Evolutionary conservation across 2,797 vertebrate genomes (phyloP), one percentile per base, ranked within the genome.

Genomic region (Morelia viridis): DNA sequence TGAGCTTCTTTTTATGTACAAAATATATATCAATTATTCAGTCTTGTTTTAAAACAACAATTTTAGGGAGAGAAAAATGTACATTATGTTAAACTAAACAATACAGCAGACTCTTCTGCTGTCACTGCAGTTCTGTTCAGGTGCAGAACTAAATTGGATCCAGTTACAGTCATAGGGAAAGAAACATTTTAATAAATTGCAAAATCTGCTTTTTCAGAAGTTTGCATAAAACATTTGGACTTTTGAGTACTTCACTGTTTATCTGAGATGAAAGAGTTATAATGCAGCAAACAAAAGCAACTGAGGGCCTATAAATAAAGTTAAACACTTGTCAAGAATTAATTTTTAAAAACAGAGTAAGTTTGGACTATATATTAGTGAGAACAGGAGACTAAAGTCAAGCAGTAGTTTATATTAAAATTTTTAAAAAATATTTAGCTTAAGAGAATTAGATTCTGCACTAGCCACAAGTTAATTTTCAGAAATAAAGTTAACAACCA

Each of bases 251-350:
- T 28, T 61, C 10, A 6, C 26, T 90, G 83, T 91, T 95, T 62
- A 10, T 31, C 61, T 85, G 53, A 94, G n/a, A 12, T 46, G 83
- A 56, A 87, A 89, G 28, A 94, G 17, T 41, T 87, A 0, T 88
- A 85, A 84, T 91, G 41, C 56, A 90, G 31, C 19, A 91, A 94
- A 58, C 24, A 80, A 93, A 2, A 46, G 24, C 35, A 83, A 88
- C 26, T 91, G 24, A 28, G 91, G 50, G 28, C 46, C 5, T 0
- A 84, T 0, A 87, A 60, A 60, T 24, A 50, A 68, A 71, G 71
- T 92, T 95, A 58, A 94, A 96, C 96, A 94, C 84, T 91, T 95
- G 93, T 96, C 93, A 88, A 13, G 83, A 91, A 28, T 71, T 94
- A 90, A 95, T 96, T 76, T 76, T 76, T 95, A 91, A 80, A 95